Conservation (phyloP, 2,797 vertebrate species). For the Zalophus californianus region DNA sequence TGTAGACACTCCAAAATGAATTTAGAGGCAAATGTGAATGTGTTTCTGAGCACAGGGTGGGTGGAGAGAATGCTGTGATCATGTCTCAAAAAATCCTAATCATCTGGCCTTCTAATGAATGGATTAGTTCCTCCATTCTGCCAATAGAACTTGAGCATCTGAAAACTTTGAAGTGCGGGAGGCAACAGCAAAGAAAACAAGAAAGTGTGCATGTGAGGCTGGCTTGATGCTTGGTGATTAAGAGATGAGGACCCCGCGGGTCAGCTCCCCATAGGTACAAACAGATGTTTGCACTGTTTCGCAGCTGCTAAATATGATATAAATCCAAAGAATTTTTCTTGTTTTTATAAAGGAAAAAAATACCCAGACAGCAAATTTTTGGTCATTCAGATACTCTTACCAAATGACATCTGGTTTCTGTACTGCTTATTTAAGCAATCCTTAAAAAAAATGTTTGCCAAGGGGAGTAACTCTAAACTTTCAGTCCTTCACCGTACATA, state of each 20-base stretch:
- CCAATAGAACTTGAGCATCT: constrained; percentile 85
- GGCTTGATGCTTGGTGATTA: constrained; percentile 89
- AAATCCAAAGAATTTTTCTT: constrained; percentile 93
- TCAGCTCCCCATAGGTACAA: constrained; percentile 91
- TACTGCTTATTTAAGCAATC: constrained; percentile 92
- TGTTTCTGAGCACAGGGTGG: constrained; percentile 67
- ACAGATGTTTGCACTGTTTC: constrained; percentile 93
- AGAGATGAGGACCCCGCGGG: constrained; percentile 86
- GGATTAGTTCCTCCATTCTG: constrained; percentile 83
- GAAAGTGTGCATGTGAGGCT: constrained; percentile 87
- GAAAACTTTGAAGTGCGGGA: constrained; percentile 89
- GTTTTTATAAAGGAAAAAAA: constrained; percentile 91
- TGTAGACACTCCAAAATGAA: constrained; percentile 77
- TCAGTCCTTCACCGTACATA: constrained; percentile 88
- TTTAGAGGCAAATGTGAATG: constrained; percentile 59
- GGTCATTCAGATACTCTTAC: constrained; percentile 92
- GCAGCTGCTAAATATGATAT: constrained; percentile 93
- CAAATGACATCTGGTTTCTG: constrained; percentile 93
- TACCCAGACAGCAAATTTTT: constrained; percentile 92
- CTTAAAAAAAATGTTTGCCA: constrained; percentile 91
- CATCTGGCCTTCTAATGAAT: constrained; percentile 87
- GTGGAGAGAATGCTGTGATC: constrained; percentile 78
- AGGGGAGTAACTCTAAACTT: constrained; percentile 91
- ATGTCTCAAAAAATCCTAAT: constrained; percentile 82
- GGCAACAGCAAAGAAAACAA: constrained; percentile 88